Evolutionary conservation across 2,797 vertebrate species (phyloP).

Genomic region (Chaetophractus vellerosus): DNA sequence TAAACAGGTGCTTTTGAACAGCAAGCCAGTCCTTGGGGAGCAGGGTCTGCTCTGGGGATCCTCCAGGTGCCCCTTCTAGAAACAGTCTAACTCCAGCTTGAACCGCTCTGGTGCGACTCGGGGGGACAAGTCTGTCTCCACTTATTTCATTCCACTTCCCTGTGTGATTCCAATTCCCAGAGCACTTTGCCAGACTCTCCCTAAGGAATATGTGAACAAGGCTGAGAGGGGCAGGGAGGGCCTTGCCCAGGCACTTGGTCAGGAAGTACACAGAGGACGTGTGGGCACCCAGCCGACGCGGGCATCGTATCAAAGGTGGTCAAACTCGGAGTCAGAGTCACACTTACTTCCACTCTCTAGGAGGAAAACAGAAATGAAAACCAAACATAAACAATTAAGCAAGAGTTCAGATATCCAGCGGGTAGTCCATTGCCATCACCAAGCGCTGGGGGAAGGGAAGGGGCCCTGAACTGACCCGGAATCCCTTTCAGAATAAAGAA

Average conservation of each 20-base stretch:
- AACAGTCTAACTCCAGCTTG: neutral
- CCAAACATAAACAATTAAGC: neutral
- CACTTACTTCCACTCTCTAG: neutral
- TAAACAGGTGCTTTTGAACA: conserved; percentile 16
- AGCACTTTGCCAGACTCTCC: neutral
- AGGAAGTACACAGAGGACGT: neutral
- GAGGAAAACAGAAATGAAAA: neutral
- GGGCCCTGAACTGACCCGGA: neutral
- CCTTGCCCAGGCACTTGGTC: neutral
- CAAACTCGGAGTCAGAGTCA: conserved; percentile 28
- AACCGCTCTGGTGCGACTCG: neutral
- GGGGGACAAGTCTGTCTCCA: neutral
- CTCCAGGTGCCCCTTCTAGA: neutral
- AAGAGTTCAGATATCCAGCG: neutral
- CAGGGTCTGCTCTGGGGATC: neutral
- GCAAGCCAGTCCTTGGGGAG: neutral
- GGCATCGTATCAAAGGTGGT: neutral
- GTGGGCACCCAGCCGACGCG: neutral
- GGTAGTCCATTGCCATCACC: neutral
- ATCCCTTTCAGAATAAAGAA: neutral
- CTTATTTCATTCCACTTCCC: conserved; percentile 10
- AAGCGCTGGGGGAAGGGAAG: too few relatives aligned
- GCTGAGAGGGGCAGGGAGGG: neutral
- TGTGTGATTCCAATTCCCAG: neutral
- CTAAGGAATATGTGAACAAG: neutral